phyloP scores from a whole-genome alignment of 2,888 invertebrate genomes.

The Abscondita cerata region DNA sequence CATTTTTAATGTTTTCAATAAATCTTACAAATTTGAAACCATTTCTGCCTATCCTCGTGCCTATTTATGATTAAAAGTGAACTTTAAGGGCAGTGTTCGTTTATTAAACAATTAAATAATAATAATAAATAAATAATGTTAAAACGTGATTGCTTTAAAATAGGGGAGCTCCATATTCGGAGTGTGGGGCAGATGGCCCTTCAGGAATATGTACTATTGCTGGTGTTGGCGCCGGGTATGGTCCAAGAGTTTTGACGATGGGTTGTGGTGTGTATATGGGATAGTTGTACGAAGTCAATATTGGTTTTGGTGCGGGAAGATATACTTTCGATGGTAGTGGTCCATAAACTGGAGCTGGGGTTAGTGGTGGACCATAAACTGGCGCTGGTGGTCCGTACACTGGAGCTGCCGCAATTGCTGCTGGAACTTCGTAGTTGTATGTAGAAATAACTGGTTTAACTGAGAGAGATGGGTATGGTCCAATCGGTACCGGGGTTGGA shows the following conservation, averaged over 20 bases:
- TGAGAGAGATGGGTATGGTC: too few relatives aligned
- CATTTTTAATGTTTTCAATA: too few relatives aligned
- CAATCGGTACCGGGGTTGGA: not conserved
- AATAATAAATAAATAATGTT: too few relatives aligned
- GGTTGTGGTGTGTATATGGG: not conserved
- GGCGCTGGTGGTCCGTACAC: slow-evolving; percentile 3
- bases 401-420: slow-evolving; percentile 5
- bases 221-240: slow-evolving; percentile 14
- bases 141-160: too few relatives aligned
- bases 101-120: too few relatives aligned
- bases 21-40: too few relatives aligned
- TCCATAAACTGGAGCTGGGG: slow-evolving; percentile 6
- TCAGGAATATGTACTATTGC: slow-evolving; percentile 12
- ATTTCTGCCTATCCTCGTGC: too few relatives aligned
- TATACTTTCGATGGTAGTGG: not conserved
- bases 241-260: not conserved
- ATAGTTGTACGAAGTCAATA: not conserved
- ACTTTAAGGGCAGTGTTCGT: too few relatives aligned
- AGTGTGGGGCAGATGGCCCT: slow-evolving; percentile 5
- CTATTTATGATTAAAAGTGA: too few relatives aligned
- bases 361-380: not conserved
- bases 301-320: not conserved
- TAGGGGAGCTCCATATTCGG: slow-evolving; percentile 9
- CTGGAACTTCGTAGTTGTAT: slow-evolving; percentile 12
- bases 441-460: slow-evolving; percentile 3